Conservation (phyloP, 2,797 vertebrate genomes). For the Setipinna tenuifilis region DNA sequence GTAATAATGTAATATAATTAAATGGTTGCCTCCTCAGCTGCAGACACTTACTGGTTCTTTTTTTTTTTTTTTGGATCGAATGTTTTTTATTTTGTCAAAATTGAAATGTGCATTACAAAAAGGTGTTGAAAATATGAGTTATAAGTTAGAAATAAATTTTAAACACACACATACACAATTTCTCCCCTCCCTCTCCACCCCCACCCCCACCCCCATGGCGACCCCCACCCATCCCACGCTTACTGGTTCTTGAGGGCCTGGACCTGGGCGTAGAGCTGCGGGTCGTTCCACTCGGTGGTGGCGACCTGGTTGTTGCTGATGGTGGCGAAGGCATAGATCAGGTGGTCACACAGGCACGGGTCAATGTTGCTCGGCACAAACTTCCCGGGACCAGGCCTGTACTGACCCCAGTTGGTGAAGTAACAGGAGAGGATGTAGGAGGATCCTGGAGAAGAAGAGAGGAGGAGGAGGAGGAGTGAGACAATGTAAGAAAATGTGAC, state of each 20-base stretch:
- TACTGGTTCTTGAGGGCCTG: constrained; percentile 78
- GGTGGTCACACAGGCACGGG: constrained; percentile 80
- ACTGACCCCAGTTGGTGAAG: constrained; percentile 85
- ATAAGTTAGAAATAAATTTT: no score
- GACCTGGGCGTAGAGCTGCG: constrained; percentile 71
- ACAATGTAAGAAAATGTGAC: not conserved
- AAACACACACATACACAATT: no score
- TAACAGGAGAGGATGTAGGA: constrained; percentile 82
- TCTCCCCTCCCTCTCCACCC: no score
- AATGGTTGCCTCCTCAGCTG: no score
- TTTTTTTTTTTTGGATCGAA: no score
- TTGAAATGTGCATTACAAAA: no score
- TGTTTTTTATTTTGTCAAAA: no score
- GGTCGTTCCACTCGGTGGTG: constrained; percentile 78
- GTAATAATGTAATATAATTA: no score
- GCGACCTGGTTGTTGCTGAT: constrained; percentile 75
- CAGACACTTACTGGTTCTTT: no score
- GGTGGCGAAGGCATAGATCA: constrained; percentile 83
- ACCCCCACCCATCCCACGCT: constrained; percentile 34
- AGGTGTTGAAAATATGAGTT: no score
- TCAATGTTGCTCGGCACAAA: constrained; percentile 75
- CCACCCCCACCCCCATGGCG: no score
- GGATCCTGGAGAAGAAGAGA: constrained; percentile 62
- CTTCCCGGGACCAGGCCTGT: constrained; percentile 72
- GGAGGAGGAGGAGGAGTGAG: constrained; percentile 9